Evolutionary conservation across 2,113 vertebrate genomes (phyloP), one percentile per base, ranked within the genome.

Genomic region (Lonchura striata): DNA sequence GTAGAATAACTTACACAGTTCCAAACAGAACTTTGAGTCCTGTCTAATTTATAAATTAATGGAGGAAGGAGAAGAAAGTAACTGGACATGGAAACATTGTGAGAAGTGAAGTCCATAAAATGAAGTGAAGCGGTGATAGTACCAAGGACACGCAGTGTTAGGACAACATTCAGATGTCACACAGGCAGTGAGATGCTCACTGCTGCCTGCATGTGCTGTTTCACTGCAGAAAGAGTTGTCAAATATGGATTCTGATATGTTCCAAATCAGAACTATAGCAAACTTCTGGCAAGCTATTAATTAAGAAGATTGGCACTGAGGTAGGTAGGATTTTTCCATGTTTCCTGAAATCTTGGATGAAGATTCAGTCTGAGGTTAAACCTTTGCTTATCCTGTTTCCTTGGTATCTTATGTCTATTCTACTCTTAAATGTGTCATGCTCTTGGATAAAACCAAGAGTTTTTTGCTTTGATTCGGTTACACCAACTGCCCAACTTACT

Each of bases 301-400:
- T 86, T 39, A 42, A 22, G 19, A 61, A 50, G 11, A 76, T 50
- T 69, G 75, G 76, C 33, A 59, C 30, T 70, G 63, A 88, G 59
- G 35, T 79, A 82, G 82, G 23, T 19, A 39, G 81, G 42, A 50
- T 54, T 90, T 84, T 87, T 64, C 37, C 25, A 72, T 23, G 42
- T 91, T 91, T 81, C 53, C 37, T 59, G 60, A 75, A 80, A 71
- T 78, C n/a, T 52, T 78, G 37, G 69, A 39, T 56, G 60, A 77
- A 81, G 37, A 49, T 53, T 72, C 35, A 42, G 0, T 59, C 70
- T 65, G 61, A 79, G 50, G 46, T 82, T 91, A 86, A 84, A 56
- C 41, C 18, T 91, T 84, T 91, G 33, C 37, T 85, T 87, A 35
- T 76, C 31, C 46, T 65, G 30, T 79, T 84, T 57, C 13, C 27